Base-by-base conservation (phyloP, 2,888 invertebrate species). In the Ennomos quercinarius region DNA sequence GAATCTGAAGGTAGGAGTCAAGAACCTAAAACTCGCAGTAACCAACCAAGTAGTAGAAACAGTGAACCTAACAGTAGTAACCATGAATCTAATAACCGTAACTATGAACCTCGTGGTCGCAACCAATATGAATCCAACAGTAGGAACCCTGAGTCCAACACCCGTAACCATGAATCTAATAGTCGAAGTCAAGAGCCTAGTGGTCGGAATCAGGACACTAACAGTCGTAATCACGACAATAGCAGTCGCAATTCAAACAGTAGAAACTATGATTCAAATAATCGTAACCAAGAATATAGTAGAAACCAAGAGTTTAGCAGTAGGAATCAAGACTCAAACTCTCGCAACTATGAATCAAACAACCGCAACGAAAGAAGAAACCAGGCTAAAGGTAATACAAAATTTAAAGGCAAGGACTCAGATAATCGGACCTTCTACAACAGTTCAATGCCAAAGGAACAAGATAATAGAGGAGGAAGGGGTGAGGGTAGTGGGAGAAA, bases 371-470 rank as follows among this genome's bases (percentile, higher is more conserved):
- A 80, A 53, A 83, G 85, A 63, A 83, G 78, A 65, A 81, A 83
- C 69, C 86, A 84, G 77, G 61, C 76, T 34, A 89, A 85, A 72
- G 61, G 66, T 12, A 87, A 81, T 66, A 70, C 78, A 39, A 91
- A 87, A 71, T 66, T 73, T 40, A 90, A 84, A 60, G 80, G 72
- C 62, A 90, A 86, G 75, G 90, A 91, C 51, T 57, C 78, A 46
- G 89, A 89, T 53, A 80, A 81, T 54, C 80, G 87, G 11, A 91
- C 87, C 39, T 91, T 87, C 64, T 91, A 91, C 59, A 91, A 91
- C 68, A 91, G 89, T 70, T 72, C 83, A 44, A 83, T 86, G 45
- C 80, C 74, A 69, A 89, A 88, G 69, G 80, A 81, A 54, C 87
- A 89, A 56, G 90, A 91, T 71, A 78, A 81, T 1, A 83, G 87